These are phyloP conservation scores for Glyptemys insculpta DNA, from an alignment of 2,797 vertebrate genomes.

Conservation along the genomic window DNA sequence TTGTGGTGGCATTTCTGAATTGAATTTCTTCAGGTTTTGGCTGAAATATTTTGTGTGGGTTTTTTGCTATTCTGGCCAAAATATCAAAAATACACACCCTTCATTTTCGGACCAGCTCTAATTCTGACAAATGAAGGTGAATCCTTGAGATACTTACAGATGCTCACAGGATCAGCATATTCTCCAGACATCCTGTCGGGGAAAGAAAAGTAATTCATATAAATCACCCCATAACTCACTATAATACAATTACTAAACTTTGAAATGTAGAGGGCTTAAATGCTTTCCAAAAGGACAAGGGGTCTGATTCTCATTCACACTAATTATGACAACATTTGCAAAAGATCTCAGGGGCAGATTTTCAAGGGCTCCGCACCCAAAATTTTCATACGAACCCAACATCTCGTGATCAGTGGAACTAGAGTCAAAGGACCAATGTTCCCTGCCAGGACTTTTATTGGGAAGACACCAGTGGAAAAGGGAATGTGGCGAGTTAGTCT, in stretches of 20 bases:
- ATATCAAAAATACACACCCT: neutral
- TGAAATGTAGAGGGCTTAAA: neutral
- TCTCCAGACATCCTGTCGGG: constrained; percentile 44
- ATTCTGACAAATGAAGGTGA: neutral
- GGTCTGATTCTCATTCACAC: neutral
- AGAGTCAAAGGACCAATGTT: too few species aligned
- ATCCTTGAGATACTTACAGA: neutral
- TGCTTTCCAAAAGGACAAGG: neutral
- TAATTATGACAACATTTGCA: neutral
- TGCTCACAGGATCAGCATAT: constrained; percentile 5
- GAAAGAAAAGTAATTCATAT: neutral
- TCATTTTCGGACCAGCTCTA: neutral
- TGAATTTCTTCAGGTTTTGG: neutral
- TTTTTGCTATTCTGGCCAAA: neutral
- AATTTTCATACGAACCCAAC: too few species aligned
- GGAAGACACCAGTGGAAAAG: too few species aligned
- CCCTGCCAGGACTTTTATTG: too few species aligned
- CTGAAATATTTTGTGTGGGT: neutral
- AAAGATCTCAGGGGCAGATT: neutral
- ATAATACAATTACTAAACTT: neutral
- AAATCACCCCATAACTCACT: neutral
- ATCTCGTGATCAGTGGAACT: too few species aligned
- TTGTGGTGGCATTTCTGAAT: neutral
- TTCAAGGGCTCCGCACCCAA: neutral
- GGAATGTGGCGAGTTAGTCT: too few species aligned